Evolutionary conservation across 2,888 invertebrate species (phyloP).

Genomic region (Apotomis turbidana): DNA sequence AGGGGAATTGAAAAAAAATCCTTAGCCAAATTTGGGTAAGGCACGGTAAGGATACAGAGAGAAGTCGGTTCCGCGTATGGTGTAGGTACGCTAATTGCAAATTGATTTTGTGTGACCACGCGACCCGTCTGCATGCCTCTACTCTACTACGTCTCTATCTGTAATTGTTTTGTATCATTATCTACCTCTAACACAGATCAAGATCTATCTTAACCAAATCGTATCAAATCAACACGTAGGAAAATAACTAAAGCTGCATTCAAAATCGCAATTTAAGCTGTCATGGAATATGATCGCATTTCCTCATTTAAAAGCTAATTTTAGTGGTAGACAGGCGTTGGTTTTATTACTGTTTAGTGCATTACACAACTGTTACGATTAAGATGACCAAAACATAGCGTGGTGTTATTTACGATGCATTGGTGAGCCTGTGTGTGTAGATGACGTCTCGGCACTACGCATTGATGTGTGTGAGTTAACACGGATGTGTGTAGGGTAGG

Average conservation of each 20-base stretch:
- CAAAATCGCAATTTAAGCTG: constrained; percentile 4
- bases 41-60: constrained; percentile 52
- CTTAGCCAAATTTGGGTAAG: constrained; percentile 45
- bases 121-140: constrained; percentile 42
- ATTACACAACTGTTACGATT: constrained; percentile 47
- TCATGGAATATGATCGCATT: constrained; percentile 3
- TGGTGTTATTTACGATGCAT: constrained; percentile 70
- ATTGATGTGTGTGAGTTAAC: constrained; percentile 58
- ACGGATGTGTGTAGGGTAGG: constrained; percentile 57
- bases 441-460: constrained; percentile 65
- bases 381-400: constrained; percentile 56
- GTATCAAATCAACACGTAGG: constrained; percentile 3
- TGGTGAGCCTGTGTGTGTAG: constrained; percentile 66
- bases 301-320: constrained; percentile 27
- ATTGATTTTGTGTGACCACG: constrained; percentile 61
- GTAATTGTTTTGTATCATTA: constrained; percentile 48
- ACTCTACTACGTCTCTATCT: constrained; percentile 42
- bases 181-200: constrained; percentile 34
- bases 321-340: constrained; percentile 36
- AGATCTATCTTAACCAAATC: neutral
- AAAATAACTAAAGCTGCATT: constrained; percentile 25
- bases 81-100: constrained; percentile 59
- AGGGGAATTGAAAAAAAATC: constrained; percentile 24
- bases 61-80: constrained; percentile 55
- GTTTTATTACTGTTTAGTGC: constrained; percentile 39